Percentiles rank a stretch among this genome's conserved stretches.
phyloP scores from a whole-genome alignment of 2,113 vertebrate species.

The Atractosteus spatula region DNA sequence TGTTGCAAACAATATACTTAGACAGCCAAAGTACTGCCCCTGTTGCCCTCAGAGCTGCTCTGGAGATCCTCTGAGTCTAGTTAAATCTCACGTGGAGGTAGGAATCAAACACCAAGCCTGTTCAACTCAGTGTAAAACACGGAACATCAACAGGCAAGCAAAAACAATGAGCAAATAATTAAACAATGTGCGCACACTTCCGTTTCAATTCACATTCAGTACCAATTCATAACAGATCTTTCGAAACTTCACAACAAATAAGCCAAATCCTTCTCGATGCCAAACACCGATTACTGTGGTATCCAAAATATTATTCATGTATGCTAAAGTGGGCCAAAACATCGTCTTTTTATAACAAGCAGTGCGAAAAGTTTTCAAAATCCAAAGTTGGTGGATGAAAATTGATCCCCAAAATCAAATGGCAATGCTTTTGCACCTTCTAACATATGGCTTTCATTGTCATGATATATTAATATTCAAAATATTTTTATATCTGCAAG shows the following conservation, averaged over 20 bases:
- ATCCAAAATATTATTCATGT: constrained; percentile 8
- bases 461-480: constrained; percentile 1
- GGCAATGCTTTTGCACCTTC: neutral
- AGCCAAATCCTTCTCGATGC: constrained; percentile 5
- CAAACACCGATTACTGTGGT: neutral
- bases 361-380: neutral
- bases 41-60: too few species aligned
- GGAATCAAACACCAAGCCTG: neutral
- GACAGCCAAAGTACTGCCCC: too few species aligned
- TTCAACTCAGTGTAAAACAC: neutral
- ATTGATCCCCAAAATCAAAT: neutral
- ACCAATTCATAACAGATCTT: constrained; percentile 1
- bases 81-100: too few species aligned
- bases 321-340: neutral
- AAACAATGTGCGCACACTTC: neutral
- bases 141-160: neutral
- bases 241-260: constrained; percentile 1
- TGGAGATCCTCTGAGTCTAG: too few species aligned
- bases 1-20: too few species aligned
- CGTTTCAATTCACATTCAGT: neutral
- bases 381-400: neutral
- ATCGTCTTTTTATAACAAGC: constrained; percentile 1
- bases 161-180: neutral
- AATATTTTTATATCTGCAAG: neutral
- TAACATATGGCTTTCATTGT: neutral